These are phyloP conservation scores for Microcebus lehilahytsara DNA, from an alignment of 2,113 vertebrate genomes.

Conservation along the genomic window DNA sequence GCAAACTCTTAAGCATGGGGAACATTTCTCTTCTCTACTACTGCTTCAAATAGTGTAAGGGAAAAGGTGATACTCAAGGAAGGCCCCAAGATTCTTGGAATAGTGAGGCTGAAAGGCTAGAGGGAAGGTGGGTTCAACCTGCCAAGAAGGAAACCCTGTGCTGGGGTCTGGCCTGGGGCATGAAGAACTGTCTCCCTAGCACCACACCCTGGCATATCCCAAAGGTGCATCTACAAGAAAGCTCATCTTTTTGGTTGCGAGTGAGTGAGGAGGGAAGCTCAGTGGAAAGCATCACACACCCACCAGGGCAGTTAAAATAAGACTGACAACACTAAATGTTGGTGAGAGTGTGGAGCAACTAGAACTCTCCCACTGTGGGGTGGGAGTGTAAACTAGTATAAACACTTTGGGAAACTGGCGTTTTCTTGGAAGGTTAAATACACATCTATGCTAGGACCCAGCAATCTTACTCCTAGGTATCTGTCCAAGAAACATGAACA, in stretches of 20 bases:
- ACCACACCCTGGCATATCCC: fast-evolving
- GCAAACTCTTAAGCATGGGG: not conserved
- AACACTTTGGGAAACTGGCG: not conserved
- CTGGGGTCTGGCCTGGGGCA: not conserved
- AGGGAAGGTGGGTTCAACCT: not conserved
- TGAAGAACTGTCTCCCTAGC: not conserved
- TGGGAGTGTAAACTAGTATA: not conserved
- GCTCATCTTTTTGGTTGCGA: not conserved
- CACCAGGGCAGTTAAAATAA: not conserved
- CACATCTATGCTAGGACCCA: not conserved
- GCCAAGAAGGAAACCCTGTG: not conserved
- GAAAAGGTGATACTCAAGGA: not conserved
- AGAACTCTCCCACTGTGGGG: not conserved
- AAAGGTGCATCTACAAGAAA: not conserved
- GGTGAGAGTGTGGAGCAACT: not conserved
- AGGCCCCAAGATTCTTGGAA: not conserved
- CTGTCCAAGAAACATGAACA: not conserved
- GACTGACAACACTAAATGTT: not conserved
- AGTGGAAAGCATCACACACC: not conserved
- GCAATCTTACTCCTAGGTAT: not conserved
- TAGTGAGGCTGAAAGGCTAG: not conserved
- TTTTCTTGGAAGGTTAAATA: conserved; percentile 10
- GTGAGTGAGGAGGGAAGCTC: not conserved
- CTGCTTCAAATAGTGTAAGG: not conserved
- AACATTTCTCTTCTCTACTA: not conserved